These are phyloP conservation scores for Bellardia bayeri DNA, from an alignment of 2,888 invertebrate species.

Conservation along the genomic window DNA sequence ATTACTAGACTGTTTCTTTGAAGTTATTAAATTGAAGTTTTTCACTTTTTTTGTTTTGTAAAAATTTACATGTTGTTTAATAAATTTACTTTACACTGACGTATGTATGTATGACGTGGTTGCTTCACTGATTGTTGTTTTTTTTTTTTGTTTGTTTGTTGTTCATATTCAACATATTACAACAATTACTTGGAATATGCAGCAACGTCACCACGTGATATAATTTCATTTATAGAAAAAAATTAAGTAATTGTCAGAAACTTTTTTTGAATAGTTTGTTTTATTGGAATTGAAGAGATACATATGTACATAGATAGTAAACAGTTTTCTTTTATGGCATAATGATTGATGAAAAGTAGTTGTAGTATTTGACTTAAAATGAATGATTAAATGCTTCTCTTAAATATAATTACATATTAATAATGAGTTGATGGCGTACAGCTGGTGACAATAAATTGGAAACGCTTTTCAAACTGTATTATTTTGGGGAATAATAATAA, in stretches of 20 bases:
- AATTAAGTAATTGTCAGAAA: not conserved
- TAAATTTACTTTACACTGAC: slow-evolving; percentile 32
- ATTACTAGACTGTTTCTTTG: not conserved
- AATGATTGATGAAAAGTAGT: too few species aligned
- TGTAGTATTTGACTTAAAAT: too few species aligned
- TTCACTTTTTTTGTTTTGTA: not conserved
- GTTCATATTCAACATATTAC: not conserved
- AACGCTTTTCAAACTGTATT: too few species aligned
- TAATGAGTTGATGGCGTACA: too few species aligned
- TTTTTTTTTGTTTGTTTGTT: not conserved
- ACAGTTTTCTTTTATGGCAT: too few species aligned
- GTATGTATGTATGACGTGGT: slow-evolving; percentile 18
- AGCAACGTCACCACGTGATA: not conserved
- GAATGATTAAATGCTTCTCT: too few species aligned
- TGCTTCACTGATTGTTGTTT: not conserved
- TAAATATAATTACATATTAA: too few species aligned
- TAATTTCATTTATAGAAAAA: not conserved
- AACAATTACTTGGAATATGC: not conserved
- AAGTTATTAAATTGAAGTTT: not conserved
- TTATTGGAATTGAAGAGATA: not conserved
- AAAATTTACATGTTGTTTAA: not conserved
- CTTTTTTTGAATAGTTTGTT: not conserved
- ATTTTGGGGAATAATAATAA: too few species aligned
- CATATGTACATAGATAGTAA: not conserved
- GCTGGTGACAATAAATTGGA: too few species aligned